Conservation (phyloP, 2,113 vertebrate genomes). For the Vombatus ursinus region DNA sequence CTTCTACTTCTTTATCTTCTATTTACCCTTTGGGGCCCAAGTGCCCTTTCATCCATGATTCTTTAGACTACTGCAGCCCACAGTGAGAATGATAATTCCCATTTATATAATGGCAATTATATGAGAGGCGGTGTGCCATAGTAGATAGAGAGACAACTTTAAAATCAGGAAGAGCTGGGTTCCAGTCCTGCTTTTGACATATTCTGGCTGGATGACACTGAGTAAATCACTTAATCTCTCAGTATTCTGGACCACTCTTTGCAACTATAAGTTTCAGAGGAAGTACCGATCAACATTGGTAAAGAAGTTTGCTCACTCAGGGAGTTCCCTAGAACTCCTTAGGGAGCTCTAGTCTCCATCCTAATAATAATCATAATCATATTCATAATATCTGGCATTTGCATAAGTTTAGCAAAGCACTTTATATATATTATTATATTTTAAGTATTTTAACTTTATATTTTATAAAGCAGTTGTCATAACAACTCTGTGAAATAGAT, state of each 20-base stretch:
- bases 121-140: not conserved
- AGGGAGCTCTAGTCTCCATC: not conserved
- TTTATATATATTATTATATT: not conserved
- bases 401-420: not conserved
- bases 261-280: not conserved
- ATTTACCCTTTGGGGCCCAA: not conserved
- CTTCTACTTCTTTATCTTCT: too few species aligned
- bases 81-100: not conserved
- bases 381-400: not conserved
- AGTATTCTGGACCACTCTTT: not conserved
- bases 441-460: not conserved
- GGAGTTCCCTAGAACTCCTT: not conserved
- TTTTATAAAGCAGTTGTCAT: not conserved
- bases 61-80: not conserved
- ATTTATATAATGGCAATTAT: not conserved
- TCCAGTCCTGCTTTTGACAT: not conserved
- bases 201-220: not conserved
- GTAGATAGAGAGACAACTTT: not conserved
- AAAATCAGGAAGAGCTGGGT: not conserved
- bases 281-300: not conserved
- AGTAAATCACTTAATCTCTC: not conserved
- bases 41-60: not conserved
- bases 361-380: too few species aligned
- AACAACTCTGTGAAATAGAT: not conserved
- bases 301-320: not conserved